Evolutionary conservation across 2,797 vertebrate species (phyloP).

Genomic region (Acipenser ruthenus): DNA sequence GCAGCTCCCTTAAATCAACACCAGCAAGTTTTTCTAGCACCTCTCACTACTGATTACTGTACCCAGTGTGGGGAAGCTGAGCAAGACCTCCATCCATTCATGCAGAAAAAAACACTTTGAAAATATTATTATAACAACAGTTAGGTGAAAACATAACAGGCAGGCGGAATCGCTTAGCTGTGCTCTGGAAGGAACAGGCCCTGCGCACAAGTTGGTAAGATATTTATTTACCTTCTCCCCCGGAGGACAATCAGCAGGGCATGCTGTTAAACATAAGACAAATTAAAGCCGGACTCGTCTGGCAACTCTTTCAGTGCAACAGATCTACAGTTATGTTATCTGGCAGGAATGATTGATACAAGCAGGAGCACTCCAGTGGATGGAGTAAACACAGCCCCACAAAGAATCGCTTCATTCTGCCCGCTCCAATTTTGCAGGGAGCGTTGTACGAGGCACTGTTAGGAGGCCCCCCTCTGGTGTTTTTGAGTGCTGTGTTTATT

Average conservation of each 20-base stretch:
- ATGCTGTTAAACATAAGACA: slow-evolving; percentile 46
- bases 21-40: slow-evolving; percentile 19
- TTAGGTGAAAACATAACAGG: slow-evolving; percentile 34
- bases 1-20: slow-evolving; percentile 22
- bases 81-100: slow-evolving; percentile 20
- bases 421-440: too few species aligned
- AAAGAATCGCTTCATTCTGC: too few species aligned
- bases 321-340: slow-evolving; percentile 54
- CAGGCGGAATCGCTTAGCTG: slow-evolving; percentile 49
- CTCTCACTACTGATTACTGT: slow-evolving; percentile 32
- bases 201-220: slow-evolving; percentile 40
- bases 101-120: slow-evolving; percentile 18
- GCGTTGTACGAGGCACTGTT: too few species aligned
- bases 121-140: slow-evolving; percentile 22
- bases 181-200: slow-evolving; percentile 46
- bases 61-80: slow-evolving; percentile 10
- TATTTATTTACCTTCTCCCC: slow-evolving; percentile 45
- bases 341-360: slow-evolving; percentile 59
- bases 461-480: too few species aligned
- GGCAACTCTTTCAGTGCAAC: slow-evolving; percentile 51
- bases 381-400: too few species aligned
- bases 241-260: slow-evolving; percentile 50
- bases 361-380: too few species aligned
- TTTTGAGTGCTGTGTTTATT: too few species aligned
- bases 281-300: slow-evolving; percentile 63